phyloP scores from a whole-genome alignment of 2,888 invertebrate species.

The Allacma fusca region DNA sequence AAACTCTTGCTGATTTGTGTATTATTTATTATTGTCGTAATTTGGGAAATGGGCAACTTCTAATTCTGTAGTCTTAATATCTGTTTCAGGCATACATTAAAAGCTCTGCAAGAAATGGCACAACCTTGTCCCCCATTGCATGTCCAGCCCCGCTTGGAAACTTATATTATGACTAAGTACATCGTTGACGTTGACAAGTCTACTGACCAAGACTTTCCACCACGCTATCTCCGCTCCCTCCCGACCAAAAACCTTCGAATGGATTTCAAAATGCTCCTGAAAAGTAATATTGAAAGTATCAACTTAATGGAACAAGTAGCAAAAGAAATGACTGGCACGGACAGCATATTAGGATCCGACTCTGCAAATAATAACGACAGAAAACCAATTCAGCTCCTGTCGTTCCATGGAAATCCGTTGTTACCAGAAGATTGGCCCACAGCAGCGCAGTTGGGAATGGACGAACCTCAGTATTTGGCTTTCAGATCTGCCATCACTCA shows the following conservation, averaged over 20 bases:
- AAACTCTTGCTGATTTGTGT: no score
- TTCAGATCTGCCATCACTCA: constrained; percentile 63
- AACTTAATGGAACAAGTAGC: not conserved
- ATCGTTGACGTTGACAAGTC: constrained; percentile 70
- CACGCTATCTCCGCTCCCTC: constrained; percentile 63
- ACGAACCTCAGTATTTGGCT: constrained; percentile 64
- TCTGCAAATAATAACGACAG: not conserved
- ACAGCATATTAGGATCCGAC: no score
- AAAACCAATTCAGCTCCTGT: not conserved
- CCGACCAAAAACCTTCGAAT: no score
- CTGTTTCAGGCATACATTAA: constrained; percentile 64
- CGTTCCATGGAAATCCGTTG: not conserved
- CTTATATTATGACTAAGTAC: constrained; percentile 66
- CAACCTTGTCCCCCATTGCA: constrained; percentile 60
- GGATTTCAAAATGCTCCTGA: constrained; percentile 7
- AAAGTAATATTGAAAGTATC: not conserved
- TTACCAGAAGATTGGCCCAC: constrained; percentile 58
- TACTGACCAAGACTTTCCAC: constrained; percentile 62
- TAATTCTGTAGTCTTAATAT: no score
- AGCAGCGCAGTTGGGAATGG: constrained; percentile 62
- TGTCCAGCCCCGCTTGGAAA: constrained; percentile 72
- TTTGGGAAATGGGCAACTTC: no score
- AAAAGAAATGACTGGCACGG: no score
- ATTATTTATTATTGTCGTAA: no score
- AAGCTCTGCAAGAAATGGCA: constrained; percentile 71